Percentiles rank a stretch among this genome's conserved stretches.
phyloP scores from a whole-genome alignment of 2,888 invertebrate genomes.

The Morinoia aosen region DNA sequence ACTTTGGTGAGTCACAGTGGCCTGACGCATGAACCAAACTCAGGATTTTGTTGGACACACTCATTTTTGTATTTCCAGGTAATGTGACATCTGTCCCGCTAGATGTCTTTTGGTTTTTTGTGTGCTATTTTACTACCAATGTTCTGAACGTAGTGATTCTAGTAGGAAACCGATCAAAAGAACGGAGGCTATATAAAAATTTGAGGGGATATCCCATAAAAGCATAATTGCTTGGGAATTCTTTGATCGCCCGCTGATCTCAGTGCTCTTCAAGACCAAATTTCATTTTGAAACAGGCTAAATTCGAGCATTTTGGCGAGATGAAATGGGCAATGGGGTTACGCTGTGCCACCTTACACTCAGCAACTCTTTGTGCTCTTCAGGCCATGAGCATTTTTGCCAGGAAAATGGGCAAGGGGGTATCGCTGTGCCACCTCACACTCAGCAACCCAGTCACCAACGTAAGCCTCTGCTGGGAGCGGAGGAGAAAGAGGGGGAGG shows the following conservation, averaged over 20 bases:
- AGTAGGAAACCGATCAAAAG: background rate
- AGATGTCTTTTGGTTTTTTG: background rate
- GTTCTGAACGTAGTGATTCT: background rate
- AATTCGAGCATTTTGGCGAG: no score
- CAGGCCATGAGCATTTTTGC: no score
- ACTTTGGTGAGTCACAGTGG: no score
- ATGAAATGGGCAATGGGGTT: no score
- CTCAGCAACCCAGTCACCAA: background rate
- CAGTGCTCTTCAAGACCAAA: background rate
- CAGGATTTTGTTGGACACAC: no score
- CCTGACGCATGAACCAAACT: no score
- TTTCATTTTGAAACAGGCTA: no score
- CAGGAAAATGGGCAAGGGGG: no score
- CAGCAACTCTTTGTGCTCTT: no score
- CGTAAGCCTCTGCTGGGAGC: background rate
- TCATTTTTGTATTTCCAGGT: no score
- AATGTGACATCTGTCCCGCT: no score
- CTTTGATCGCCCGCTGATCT: background rate
- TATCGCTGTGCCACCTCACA: no score
- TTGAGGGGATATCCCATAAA: background rate
- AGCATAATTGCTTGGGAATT: background rate
- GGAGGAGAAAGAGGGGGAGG: background rate
- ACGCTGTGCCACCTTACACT: background rate
- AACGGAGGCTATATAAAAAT: background rate
- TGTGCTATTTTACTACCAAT: background rate